These are phyloP conservation scores for Rhinichthys osculus DNA, from an alignment of 2,797 vertebrate species.

Conservation along the genomic window DNA sequence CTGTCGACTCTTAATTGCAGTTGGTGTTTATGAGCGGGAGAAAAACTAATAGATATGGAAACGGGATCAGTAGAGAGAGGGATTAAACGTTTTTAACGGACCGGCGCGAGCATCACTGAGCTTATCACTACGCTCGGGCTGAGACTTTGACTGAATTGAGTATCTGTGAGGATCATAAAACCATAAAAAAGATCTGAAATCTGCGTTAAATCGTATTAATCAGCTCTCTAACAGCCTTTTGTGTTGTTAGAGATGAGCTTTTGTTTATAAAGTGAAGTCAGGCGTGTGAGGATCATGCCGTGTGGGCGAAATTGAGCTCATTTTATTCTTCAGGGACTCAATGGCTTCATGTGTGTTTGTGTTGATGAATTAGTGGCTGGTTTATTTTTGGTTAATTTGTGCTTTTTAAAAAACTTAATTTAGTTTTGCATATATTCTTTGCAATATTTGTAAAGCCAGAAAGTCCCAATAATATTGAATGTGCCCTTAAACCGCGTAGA, in stretches of 20 bases:
- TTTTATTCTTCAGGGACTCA: neutral
- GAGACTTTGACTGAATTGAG: neutral
- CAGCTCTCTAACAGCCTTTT: neutral
- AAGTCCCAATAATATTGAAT: neutral
- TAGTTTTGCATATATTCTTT: neutral
- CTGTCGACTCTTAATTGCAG: slow-evolving; percentile 22
- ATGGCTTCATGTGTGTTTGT: neutral
- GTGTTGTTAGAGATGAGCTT: neutral
- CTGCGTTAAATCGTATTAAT: neutral
- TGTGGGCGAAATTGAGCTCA: slow-evolving; percentile 3
- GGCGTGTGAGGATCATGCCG: neutral
- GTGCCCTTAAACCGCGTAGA: neutral
- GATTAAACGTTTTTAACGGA: slow-evolving; percentile 13
- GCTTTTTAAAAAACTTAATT: neutral
- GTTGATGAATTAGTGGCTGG: neutral
- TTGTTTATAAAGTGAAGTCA: neutral
- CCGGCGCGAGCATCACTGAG: slow-evolving; percentile 69
- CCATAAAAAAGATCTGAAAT: slow-evolving; percentile 15
- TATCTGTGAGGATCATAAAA: slow-evolving; percentile 27
- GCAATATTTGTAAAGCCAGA: neutral
- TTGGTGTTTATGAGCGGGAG: neutral
- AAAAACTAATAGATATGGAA: neutral
- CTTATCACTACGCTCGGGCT: slow-evolving; percentile 68
- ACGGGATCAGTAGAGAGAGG: slow-evolving; percentile 10
- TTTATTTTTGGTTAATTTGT: neutral